Conservation (phyloP, 2,888 invertebrate genomes). For the Phaonia tiefii region DNA sequence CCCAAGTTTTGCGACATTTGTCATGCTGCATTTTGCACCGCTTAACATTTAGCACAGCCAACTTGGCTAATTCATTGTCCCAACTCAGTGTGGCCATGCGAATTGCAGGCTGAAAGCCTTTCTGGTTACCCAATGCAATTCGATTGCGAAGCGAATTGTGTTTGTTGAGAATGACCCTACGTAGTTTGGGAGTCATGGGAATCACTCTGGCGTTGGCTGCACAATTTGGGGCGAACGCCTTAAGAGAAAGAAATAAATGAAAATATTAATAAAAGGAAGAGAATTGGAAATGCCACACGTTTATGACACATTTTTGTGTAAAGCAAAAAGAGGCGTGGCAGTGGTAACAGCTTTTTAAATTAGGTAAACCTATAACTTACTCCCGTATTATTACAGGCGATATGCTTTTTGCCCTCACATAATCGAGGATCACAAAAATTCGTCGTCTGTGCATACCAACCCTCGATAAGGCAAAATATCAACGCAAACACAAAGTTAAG, state of each 20-base stretch:
- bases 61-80: slow-evolving; percentile 73
- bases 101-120: slow-evolving; percentile 65
- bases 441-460: not conserved
- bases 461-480: too few relatives aligned
- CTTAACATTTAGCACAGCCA: slow-evolving; percentile 72
- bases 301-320: too few relatives aligned
- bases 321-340: too few relatives aligned
- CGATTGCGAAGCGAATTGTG: slow-evolving; percentile 54
- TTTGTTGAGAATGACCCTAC: slow-evolving; percentile 74
- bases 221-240: not conserved
- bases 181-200: slow-evolving; percentile 68
- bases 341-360: too few relatives aligned
- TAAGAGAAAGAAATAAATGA: too few relatives aligned
- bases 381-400: slow-evolving; percentile 72
- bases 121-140: slow-evolving; percentile 57
- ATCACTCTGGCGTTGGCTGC: slow-evolving; percentile 52
- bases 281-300: too few relatives aligned
- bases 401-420: slow-evolving; percentile 61
- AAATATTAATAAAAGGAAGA: too few relatives aligned
- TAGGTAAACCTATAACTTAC: too few relatives aligned
- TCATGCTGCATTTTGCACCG: slow-evolving; percentile 72
- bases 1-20: slow-evolving; percentile 71
- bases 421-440: slow-evolving; percentile 35
- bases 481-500: too few relatives aligned
- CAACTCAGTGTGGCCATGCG: slow-evolving; percentile 76